Evolutionary conservation across 2,113 vertebrate genomes (phyloP), one percentile per base, ranked within the genome.

Genomic region (Colinus virginianus): DNA sequence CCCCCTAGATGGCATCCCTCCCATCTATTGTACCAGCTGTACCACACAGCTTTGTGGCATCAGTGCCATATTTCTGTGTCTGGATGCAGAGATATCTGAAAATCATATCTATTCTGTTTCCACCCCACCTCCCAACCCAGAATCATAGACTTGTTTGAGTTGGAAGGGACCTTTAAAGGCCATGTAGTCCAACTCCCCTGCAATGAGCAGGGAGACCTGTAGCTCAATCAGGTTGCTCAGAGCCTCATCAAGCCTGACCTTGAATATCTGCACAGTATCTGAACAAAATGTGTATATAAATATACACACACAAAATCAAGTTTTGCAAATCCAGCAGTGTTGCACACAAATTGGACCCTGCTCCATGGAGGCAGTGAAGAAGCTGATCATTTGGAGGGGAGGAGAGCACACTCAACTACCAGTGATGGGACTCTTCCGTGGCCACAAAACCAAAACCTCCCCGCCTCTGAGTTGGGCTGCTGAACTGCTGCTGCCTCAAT

Each of bases 371-470:
- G 28, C 49, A 55, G 15, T 23, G 38, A 36, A 48, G 16, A 22
- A n/a, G 38, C 7, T 38, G 20, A 72, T 42, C 9, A 23, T 32
- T 30, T 42, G 8, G 15, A 70, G 34, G 68, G 45, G 46, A 51
- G 25, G 13, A 51, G 46, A 70, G 34, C 46, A 13, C 25, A 70
- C 36, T 23, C 8, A 12, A 12, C 46, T 13, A 28, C 36, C 63
- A 76, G 70, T 1, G 1, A 43, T 8, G 26, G 10, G 4, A 18
- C 21, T 11, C 11, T 45, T 46, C 58, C 49, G 48, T 43, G 0
- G 26, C 46, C 30, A 61, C 36, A 74, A 70, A 72, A 43, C 6
- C 56, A 56, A 69, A 17, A 22, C 49, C 43, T 74, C 26, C 2
- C 9, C n/a, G 66, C 16, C 16, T 63, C 5, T 0, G 2, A 71